A percentile compares a stretch with the other conserved stretches of the same genome.
Evolutionary conservation across 2,888 invertebrate species (phyloP).

Genomic region (Drosophila yooni): DNA sequence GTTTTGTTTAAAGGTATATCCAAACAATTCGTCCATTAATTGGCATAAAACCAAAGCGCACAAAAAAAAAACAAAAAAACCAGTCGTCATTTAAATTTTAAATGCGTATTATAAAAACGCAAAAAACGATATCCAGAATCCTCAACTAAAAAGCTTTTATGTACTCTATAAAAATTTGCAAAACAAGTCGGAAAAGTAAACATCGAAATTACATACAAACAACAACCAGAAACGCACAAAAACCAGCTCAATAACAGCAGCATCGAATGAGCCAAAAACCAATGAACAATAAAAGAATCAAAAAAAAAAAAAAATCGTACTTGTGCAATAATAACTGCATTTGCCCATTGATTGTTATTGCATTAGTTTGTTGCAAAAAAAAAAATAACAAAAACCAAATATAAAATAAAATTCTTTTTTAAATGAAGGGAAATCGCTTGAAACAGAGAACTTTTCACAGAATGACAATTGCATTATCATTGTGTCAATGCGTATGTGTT

Average conservation of each 20-base stretch:
- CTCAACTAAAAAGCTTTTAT: constrained; percentile 65
- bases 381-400: constrained; percentile 19
- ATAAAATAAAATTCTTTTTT: constrained; percentile 13
- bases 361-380: constrained; percentile 65
- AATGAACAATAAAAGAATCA: neutral
- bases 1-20: constrained; percentile 56
- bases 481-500: constrained; percentile 19
- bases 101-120: constrained; percentile 41
- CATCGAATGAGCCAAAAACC: constrained; percentile 25
- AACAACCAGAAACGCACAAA: constrained; percentile 31
- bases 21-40: constrained; percentile 71
- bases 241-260: constrained; percentile 50
- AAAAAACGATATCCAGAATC: constrained; percentile 25
- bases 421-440: constrained; percentile 31
- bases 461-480: constrained; percentile 67
- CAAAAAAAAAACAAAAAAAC: constrained; percentile 13
- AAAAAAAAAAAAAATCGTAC: constrained; percentile 38
- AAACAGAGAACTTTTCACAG: constrained; percentile 56
- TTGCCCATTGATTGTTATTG: constrained; percentile 78
- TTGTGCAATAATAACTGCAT: constrained; percentile 71
- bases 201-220: constrained; percentile 48
- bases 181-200: constrained; percentile 70
- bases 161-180: constrained; percentile 65
- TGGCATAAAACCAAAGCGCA: constrained; percentile 60
- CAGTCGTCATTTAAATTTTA: constrained; percentile 27